A percentile compares a stretch with the other conserved stretches of the same genome.
Evolutionary conservation across 1,140 invertebrate genomes (phyloP).

Genomic region (Diorhabda elongata): DNA sequence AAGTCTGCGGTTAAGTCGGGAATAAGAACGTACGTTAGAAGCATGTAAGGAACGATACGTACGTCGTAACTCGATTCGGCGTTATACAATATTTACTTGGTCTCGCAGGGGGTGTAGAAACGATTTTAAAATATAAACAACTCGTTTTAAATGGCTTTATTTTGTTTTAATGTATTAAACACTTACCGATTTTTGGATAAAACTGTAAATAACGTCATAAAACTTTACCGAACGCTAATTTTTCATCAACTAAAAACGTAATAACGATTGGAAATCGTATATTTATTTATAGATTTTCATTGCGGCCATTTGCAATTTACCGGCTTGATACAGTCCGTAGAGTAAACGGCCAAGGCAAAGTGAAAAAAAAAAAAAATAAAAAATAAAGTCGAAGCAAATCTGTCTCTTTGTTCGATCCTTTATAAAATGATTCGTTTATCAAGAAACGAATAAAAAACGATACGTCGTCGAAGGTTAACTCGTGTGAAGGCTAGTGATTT

Average conservation of each 20-base stretch:
- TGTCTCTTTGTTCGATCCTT: not conserved
- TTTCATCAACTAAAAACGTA: conserved; percentile 34
- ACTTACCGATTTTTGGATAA: conserved; percentile 32
- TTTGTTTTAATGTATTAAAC: conserved; percentile 6
- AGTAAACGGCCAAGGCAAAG: conserved; percentile 25
- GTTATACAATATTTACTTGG: conserved; percentile 41
- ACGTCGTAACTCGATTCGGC: conserved; percentile 32
- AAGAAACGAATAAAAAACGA: not conserved
- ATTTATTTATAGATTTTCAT: conserved; percentile 42
- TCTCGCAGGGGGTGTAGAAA: conserved; percentile 37
- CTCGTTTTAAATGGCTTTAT: conserved; percentile 1
- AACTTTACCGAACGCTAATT: conserved; percentile 28
- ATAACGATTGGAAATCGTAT: conserved; percentile 40
- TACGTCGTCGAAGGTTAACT: not conserved
- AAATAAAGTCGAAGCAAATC: not conserved
- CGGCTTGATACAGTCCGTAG: conserved; percentile 38
- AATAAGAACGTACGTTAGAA: conserved; percentile 38
- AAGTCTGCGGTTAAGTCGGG: conserved; percentile 35
- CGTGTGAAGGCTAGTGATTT: not conserved
- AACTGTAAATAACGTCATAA: conserved; percentile 16
- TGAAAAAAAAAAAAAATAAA: conserved; percentile 23
- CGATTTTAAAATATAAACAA: conserved; percentile 36
- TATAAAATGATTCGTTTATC: not conserved
- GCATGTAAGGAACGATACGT: conserved; percentile 37
- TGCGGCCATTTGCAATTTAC: conserved; percentile 40